These are phyloP conservation scores for Solea senegalensis DNA, from an alignment of 2,113 vertebrate genomes.

Conservation along the genomic window DNA sequence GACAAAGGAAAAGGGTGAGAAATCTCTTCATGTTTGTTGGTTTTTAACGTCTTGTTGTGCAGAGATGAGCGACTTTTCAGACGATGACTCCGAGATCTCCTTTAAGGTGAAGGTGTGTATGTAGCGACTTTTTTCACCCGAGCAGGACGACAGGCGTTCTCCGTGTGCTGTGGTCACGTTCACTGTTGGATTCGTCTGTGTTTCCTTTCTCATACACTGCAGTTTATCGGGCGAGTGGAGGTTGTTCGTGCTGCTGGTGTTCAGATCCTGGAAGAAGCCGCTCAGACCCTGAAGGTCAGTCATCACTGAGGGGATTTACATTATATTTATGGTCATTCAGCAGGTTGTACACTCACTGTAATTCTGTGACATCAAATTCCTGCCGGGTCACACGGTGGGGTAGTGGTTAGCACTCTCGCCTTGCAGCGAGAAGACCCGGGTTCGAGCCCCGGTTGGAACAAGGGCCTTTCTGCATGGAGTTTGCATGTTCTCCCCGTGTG, in stretches of 20 bases:
- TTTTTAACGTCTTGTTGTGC: background rate
- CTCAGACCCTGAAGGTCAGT: conserved; percentile 62
- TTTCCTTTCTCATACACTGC: background rate
- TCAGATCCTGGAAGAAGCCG: conserved; percentile 72
- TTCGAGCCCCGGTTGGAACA: too few relatives aligned
- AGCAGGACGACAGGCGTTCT: too few relatives aligned
- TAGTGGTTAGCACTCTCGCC: too few relatives aligned
- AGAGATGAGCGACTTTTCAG: conserved; percentile 68
- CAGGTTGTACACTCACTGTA: too few relatives aligned
- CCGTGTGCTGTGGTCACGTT: background rate
- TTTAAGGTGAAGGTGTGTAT: conserved; percentile 75
- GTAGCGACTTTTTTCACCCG: background rate
- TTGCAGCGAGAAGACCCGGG: too few relatives aligned
- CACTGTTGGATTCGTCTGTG: too few relatives aligned
- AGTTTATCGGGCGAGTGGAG: conserved; percentile 79
- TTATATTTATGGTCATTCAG: too few relatives aligned
- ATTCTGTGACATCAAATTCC: too few relatives aligned
- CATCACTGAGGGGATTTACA: background rate
- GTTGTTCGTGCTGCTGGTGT: conserved; percentile 68
- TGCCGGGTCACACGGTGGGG: too few relatives aligned
- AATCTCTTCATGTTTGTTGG: background rate
- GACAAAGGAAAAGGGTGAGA: background rate
- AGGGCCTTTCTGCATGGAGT: too few relatives aligned
- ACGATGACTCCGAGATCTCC: conserved; percentile 74
- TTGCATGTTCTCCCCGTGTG: too few relatives aligned